Evolutionary conservation across 2,888 invertebrate genomes (phyloP), one percentile per base, ranked within the genome.

Genomic region (Hydriomena furcata): DNA sequence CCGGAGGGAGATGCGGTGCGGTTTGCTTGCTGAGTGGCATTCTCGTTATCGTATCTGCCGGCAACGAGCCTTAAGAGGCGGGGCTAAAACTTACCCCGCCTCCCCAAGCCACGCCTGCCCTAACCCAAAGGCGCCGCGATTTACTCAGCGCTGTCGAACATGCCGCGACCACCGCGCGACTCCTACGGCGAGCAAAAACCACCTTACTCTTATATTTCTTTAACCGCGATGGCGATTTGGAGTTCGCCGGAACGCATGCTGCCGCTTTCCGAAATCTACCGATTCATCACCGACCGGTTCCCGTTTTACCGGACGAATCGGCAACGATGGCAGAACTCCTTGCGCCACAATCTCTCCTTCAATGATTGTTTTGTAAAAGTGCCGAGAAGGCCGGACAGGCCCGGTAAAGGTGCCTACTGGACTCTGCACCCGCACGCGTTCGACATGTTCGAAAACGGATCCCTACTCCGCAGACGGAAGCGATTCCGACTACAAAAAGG

Each of bases 171-270:
- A 71, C 95, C 97, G 74, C 93, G 97, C 73, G 96, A 96, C 84
- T 95, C 96, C 51, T 55, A 60, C 57, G 61, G 58, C 79, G 98
- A 98, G 84, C 98, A 99, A 88, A 99, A 99, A 52, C 61, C 58
- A 51, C 61, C 58, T 43, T 58, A 58, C 48, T 61, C 61, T 13
- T 63, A 63, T 52, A 92, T 95, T 37, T 84, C 96, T 13, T 23
- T 58, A 24, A 61, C 61, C 34, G 58, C 58, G 48, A 58, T 99
- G 99, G 99, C 99, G 53, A 99, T 99, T 73, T 98, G 99, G 95
- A 97, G 96, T 75, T 98, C 98, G 8, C 94, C 96, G 44, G 99
- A 99, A 83, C 98, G 98, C 86, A 99, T 99, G 98, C 91, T 98
- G 69, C 96, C 97, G 54, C 74, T 91, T 58, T 87, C 82, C 20